Evolutionary conservation across 2,888 invertebrate species (phyloP).

Genomic region (Orthosia incerta): DNA sequence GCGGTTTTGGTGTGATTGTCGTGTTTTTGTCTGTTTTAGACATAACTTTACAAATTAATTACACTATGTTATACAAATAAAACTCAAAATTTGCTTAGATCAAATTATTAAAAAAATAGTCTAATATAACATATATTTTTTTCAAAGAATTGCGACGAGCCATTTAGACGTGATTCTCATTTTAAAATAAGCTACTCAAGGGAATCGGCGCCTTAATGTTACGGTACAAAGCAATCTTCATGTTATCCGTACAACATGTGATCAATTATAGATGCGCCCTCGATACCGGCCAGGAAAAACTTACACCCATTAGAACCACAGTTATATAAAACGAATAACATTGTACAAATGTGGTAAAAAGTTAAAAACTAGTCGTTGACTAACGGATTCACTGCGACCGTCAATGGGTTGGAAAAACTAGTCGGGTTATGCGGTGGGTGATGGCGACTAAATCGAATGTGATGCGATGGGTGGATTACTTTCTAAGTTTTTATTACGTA

Average conservation of each 20-base stretch:
- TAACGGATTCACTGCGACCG: slow-evolving; percentile 75
- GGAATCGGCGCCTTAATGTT: too few relatives aligned
- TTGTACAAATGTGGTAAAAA: slow-evolving; percentile 80
- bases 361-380: slow-evolving; percentile 73
- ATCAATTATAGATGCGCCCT: slow-evolving; percentile 86
- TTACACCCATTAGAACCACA: slow-evolving; percentile 86
- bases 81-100: too few relatives aligned
- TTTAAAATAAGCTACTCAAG: too few relatives aligned
- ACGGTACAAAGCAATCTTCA: slow-evolving; percentile 74
- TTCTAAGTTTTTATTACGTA: slow-evolving; percentile 66
- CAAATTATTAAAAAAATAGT: too few relatives aligned
- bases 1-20: too few relatives aligned
- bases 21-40: too few relatives aligned
- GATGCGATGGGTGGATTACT: slow-evolving; percentile 56
- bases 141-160: too few relatives aligned
- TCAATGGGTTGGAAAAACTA: slow-evolving; percentile 83
- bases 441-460: slow-evolving; percentile 41
- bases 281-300: slow-evolving; percentile 83
- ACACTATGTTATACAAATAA: too few relatives aligned
- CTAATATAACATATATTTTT: too few relatives aligned
- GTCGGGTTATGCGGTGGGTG: slow-evolving; percentile 57
- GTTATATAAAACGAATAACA: slow-evolving; percentile 87
- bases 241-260: slow-evolving; percentile 72
- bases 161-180: too few relatives aligned
- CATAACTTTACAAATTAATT: too few relatives aligned